Conservation (phyloP, 2,888 invertebrate species). For the Macrostomum cliftonense region DNA sequence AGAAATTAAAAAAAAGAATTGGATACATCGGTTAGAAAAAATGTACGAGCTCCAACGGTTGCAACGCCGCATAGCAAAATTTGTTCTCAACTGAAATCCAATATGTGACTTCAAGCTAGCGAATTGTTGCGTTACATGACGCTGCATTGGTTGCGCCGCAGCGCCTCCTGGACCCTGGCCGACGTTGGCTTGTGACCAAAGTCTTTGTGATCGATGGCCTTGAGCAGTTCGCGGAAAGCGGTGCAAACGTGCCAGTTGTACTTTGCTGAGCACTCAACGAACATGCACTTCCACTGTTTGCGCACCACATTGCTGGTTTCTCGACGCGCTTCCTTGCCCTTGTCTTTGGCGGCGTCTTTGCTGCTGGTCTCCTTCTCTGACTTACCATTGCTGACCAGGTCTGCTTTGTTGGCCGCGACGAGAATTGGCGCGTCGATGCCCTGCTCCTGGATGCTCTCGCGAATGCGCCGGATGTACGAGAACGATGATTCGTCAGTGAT, state of each 20-base stretch:
- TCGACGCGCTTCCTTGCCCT: conserved; percentile 25
- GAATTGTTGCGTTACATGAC: conserved; percentile 22
- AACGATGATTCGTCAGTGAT: conserved; percentile 67
- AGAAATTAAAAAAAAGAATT: too few species aligned
- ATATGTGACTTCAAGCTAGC: too few species aligned
- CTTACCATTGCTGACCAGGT: conserved; percentile 38
- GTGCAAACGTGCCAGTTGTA: conserved; percentile 70
- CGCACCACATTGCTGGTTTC: conserved; percentile 75
- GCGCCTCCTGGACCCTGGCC: conserved; percentile 32
- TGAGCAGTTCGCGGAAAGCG: conserved; percentile 59
- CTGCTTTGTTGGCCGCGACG: conserved; percentile 82
- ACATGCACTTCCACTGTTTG: conserved; percentile 74
- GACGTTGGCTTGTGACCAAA: conserved; percentile 33
- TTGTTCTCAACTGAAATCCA: too few species aligned
- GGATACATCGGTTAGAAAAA: too few species aligned
- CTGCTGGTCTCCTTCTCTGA: background rate
- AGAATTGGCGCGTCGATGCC: conserved; percentile 56
- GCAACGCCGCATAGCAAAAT: too few species aligned
- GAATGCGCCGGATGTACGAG: conserved; percentile 65
- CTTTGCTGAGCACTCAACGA: conserved; percentile 81
- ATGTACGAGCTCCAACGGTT: too few species aligned
- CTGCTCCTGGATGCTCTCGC: conserved; percentile 79
- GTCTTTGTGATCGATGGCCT: conserved; percentile 36
- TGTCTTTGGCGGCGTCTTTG: conserved; percentile 1
- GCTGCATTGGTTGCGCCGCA: conserved; percentile 32